Evolutionary conservation across 1,140 invertebrate species (phyloP), one percentile per base, ranked within the genome.

Genomic region (Dendrolimus punctatus): DNA sequence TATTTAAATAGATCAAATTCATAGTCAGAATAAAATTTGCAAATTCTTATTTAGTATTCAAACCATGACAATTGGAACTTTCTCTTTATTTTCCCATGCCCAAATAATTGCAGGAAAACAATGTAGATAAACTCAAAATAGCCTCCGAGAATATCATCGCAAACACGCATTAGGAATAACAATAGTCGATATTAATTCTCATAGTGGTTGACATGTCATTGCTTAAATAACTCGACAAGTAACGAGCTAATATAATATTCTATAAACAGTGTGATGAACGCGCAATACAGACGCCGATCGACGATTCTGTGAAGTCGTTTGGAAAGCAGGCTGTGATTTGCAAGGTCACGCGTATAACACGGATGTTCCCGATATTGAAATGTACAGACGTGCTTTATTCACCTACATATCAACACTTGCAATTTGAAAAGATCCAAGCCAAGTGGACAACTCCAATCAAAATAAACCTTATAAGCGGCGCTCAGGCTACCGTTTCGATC

Each of bases 351-450:
- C 80, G 78, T 78, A 84, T 85, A 84, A 85, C 80, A 84, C 82
- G 82, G 82, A 85, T 85, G 82, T 85, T 84, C 80, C 78, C 79
- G 80, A 85, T 85, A 85, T 85, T 85, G 80, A 82, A 85, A 85
- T 85, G 82, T 85, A 85, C 73, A 84, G 77, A 80, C 80, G 79
- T 82, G 76, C 82, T 85, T 85, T 85, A 85, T 84, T 85, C 82
- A 85, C 82, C 82, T 81, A 84, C 80, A 81, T 85, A 84, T 84
- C 77, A 82, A 75, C 76, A 75, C 72, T 76, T 75, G 71, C 74
- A 77, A 82, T 76, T 80, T 78, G 66, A 85, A 84, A 84, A 80
- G 77, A 80, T 76, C 70, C 64, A 60, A 80, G 72, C 71, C 68
- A 74, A 69, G 64, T 55, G 6, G 9, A 42, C 45, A 40, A 40